A percentile compares a stretch with the other conserved stretches of the same genome.
Conservation (phyloP, 2,888 invertebrate species). For the Apotomis capreana region DNA sequence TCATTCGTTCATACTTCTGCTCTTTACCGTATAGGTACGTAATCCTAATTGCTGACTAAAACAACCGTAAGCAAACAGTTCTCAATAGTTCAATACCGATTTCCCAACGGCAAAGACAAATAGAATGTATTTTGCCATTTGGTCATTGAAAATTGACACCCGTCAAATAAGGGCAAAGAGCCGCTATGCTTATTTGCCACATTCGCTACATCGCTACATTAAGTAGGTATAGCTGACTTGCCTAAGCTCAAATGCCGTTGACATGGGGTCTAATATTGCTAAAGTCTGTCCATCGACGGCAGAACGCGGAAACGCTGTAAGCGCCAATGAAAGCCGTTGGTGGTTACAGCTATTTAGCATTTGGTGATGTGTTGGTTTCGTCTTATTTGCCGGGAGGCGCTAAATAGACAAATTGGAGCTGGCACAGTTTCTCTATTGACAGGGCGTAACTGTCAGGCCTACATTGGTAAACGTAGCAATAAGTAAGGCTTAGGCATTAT, state of each 20-base stretch:
- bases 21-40: too few species aligned
- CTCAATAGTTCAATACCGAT: conserved; percentile 7
- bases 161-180: conserved; percentile 25
- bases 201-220: conserved; percentile 1
- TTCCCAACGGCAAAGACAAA: conserved; percentile 20
- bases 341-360: too few species aligned
- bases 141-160: conserved; percentile 27
- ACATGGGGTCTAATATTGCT: conserved; percentile 1
- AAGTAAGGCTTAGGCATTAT: not conserved
- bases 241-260: conserved; percentile 3
- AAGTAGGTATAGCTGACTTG: not conserved
- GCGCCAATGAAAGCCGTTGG: too few species aligned
- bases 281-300: not conserved
- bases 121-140: conserved; percentile 21
- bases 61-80: conserved; percentile 4
- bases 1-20: too few species aligned
- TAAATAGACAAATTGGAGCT: conserved; percentile 31
- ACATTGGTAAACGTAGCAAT: conserved; percentile 8
- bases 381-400: conserved; percentile 7
- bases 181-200: conserved; percentile 18
- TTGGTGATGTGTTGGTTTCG: not conserved
- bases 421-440: conserved; percentile 22
- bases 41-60: not conserved
- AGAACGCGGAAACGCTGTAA: too few species aligned
- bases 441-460: conserved; percentile 21